Percentiles rank a stretch among this genome's conserved stretches.
These are phyloP conservation scores for Myiozetetes cayanensis DNA, from an alignment of 2,113 vertebrate species.

Conservation along the genomic window DNA sequence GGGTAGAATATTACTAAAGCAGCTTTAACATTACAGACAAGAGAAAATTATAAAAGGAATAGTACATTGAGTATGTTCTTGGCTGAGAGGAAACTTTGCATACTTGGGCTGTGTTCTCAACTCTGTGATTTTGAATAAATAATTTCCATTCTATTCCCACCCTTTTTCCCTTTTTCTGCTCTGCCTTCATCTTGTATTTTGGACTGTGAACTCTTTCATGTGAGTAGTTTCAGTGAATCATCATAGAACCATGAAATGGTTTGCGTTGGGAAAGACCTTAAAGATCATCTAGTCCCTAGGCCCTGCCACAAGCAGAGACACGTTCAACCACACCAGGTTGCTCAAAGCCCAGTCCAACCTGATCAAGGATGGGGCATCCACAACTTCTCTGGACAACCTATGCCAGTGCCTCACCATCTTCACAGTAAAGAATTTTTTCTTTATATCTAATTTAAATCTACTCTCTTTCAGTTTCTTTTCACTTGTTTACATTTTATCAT, in stretches of 20 bases:
- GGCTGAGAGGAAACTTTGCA: not conserved
- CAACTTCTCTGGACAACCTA: not conserved
- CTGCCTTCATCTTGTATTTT: not conserved
- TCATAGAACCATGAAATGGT: not conserved
- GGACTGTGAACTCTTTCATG: not conserved
- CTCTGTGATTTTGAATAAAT: not conserved
- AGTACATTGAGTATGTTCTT: not conserved
- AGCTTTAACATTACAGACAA: not conserved
- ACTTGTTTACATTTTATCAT: not conserved
- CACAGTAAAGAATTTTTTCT: not conserved
- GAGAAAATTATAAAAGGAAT: not conserved
- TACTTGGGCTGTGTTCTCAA: not conserved
- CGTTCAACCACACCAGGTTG: not conserved
- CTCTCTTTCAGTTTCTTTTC: not conserved
- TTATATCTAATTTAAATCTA: not conserved
- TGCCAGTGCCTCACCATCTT: not conserved
- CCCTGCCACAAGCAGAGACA: too few relatives aligned
- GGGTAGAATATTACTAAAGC: not conserved
- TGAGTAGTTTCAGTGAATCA: not conserved
- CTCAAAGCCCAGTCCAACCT: rapidly evolving
- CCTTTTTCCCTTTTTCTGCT: not conserved
- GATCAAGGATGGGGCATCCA: too few relatives aligned
- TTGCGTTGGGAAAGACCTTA: not conserved
- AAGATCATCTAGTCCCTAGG: not conserved
- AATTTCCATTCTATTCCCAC: not conserved